phyloP scores from a whole-genome alignment of 2,797 vertebrate species.

The Protosalanx chinensis region DNA sequence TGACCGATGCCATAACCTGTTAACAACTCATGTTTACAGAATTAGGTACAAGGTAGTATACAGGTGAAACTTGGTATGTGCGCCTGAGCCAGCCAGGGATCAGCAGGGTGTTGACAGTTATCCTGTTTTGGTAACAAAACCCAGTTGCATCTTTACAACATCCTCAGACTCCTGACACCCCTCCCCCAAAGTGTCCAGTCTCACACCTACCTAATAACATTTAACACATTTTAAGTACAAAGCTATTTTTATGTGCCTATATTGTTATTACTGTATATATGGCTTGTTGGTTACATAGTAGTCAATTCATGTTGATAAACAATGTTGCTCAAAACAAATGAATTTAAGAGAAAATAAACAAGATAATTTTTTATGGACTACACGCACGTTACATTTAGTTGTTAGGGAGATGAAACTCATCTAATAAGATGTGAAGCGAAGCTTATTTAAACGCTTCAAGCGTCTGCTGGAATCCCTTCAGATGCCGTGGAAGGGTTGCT shows the following conservation, averaged over 20 bases:
- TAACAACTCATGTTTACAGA: not conserved
- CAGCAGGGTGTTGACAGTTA: too few species aligned
- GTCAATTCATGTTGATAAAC: not conserved
- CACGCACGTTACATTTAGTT: slow-evolving; percentile 61
- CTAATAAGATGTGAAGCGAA: slow-evolving; percentile 53
- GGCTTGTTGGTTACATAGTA: not conserved
- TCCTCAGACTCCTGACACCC: too few species aligned
- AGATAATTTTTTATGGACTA: slow-evolving; percentile 60
- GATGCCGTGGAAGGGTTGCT: slow-evolving; percentile 44
- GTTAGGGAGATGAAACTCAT: slow-evolving; percentile 55
- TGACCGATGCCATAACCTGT: not conserved
- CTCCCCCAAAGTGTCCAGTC: too few species aligned
- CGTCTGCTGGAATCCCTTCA: slow-evolving; percentile 33
- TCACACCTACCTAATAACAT: too few species aligned
- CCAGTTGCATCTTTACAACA: too few species aligned
- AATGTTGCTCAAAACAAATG: slow-evolving; percentile 31
- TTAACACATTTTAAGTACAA: too few species aligned
- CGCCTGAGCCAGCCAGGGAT: too few species aligned
- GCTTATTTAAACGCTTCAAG: slow-evolving; percentile 65
- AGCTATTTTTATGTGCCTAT: too few species aligned
- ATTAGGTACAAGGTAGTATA: too few species aligned
- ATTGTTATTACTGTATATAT: too few species aligned
- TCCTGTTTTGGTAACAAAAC: too few species aligned
- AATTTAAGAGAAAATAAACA: slow-evolving; percentile 53
- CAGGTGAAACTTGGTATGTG: too few species aligned